Conservation (phyloP, 2,888 invertebrate genomes). For the Sepiola atlantica region DNA sequence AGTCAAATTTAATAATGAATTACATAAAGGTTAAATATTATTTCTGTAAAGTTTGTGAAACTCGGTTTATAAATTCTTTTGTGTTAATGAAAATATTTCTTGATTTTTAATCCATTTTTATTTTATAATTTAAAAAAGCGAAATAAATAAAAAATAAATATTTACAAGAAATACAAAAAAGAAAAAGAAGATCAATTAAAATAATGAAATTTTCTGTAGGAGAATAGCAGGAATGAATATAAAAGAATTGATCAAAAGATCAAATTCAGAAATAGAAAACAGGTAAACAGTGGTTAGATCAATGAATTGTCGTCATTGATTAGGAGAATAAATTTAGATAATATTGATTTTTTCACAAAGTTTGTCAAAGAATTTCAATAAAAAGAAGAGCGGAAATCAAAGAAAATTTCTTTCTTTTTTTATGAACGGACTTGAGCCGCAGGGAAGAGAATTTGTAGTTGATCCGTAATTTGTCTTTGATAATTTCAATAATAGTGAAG, state of each 20-base stretch:
- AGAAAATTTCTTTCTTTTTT: not conserved
- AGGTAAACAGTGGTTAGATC: not conserved
- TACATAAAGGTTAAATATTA: not conserved
- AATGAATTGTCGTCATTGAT: not conserved
- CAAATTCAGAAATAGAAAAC: not conserved
- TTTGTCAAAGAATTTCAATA: not conserved
- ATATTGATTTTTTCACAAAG: not conserved
- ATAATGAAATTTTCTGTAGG: not conserved
- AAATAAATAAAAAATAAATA: not conserved
- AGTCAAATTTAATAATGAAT: no score
- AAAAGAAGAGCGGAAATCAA: not conserved
- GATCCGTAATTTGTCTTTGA: not conserved
- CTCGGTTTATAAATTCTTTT: not conserved
- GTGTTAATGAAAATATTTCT: not conserved
- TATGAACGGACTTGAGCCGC: not conserved
- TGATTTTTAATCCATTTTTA: not conserved
- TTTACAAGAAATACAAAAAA: not conserved
- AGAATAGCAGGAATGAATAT: not conserved
- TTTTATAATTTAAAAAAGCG: not conserved
- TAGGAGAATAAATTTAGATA: not conserved
- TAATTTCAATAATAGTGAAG: not conserved
- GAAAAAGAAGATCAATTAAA: not conserved
- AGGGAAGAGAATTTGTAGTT: not conserved
- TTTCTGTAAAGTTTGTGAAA: not conserved
- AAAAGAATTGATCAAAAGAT: not conserved